These are phyloP conservation scores for Lichenostomus cassidix DNA, from an alignment of 2,113 vertebrate species.

Conservation along the genomic window DNA sequence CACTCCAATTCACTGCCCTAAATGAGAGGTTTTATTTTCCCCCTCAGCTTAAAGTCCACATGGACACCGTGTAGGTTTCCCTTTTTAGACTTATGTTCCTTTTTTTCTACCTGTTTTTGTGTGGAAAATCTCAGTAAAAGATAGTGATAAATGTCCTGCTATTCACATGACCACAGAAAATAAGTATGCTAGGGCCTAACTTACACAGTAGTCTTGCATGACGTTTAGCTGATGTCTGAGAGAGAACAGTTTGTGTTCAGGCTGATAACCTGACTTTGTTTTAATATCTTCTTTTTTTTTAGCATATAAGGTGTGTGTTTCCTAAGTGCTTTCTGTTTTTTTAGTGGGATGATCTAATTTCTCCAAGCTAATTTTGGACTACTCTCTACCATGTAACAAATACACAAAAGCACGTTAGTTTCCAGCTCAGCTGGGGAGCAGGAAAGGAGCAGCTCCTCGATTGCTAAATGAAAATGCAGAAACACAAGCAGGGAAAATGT, in stretches of 20 bases:
- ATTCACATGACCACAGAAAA: not conserved
- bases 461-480: not conserved
- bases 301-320: not conserved
- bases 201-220: not conserved
- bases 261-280: not conserved
- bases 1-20: not conserved
- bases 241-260: not conserved
- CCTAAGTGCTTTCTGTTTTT: not conserved
- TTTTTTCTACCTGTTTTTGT: not conserved
- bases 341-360: not conserved
- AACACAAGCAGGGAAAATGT: not conserved
- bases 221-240: not conserved
- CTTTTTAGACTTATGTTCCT: not conserved
- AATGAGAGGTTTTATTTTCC: not conserved
- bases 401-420: not conserved
- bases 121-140: conserved; percentile 9
- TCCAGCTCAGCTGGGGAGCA: not conserved
- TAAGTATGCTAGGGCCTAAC: not conserved
- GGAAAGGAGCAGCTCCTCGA: fast-evolving
- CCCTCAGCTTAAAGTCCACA: not conserved
- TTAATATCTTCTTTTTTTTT: not conserved
- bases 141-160: not conserved
- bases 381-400: not conserved
- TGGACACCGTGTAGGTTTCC: not conserved
- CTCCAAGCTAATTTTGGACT: not conserved